Evolutionary conservation across 2,113 vertebrate species (phyloP).

Genomic region (Cottus gobio): DNA sequence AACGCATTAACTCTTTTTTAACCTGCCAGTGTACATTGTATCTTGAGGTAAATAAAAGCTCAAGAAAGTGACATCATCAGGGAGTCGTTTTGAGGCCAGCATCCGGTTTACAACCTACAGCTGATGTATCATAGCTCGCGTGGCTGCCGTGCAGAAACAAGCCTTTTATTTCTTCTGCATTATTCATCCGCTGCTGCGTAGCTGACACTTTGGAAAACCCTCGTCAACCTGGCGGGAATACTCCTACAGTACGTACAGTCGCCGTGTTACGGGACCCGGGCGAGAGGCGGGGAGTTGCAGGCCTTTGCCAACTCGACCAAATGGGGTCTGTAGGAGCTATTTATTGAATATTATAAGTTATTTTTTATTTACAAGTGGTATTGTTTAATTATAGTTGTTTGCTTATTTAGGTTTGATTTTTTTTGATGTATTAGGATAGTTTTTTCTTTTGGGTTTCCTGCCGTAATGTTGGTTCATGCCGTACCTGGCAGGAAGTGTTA

Average conservation of each 20-base stretch:
- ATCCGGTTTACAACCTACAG: slow-evolving; percentile 37
- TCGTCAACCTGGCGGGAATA: slow-evolving; percentile 52
- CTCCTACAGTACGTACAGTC: slow-evolving; percentile 43
- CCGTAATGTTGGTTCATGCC: too few relatives aligned
- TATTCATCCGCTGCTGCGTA: slow-evolving; percentile 70
- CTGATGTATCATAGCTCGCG: slow-evolving; percentile 61
- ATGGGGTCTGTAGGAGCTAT: too few relatives aligned
- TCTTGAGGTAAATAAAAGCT: background rate
- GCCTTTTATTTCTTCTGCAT: slow-evolving; percentile 70
- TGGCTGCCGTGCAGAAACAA: slow-evolving; percentile 53
- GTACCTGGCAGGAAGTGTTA: background rate
- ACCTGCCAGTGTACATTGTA: background rate
- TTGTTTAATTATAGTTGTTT: too few relatives aligned
- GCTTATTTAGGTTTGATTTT: too few relatives aligned
- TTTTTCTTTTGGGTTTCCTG: background rate
- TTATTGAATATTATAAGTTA: too few relatives aligned
- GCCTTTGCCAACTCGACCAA: too few relatives aligned
- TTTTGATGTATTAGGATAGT: too few relatives aligned
- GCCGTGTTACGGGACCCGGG: too few relatives aligned
- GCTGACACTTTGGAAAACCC: slow-evolving; percentile 59
- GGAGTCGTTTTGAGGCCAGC: slow-evolving; percentile 27
- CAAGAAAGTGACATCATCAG: background rate
- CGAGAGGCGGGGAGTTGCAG: too few relatives aligned
- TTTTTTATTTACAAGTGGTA: too few relatives aligned
- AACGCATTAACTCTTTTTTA: slow-evolving; percentile 20